Evolutionary conservation across 2,113 vertebrate species (phyloP).

Genomic region (Gadus chalcogrammus): DNA sequence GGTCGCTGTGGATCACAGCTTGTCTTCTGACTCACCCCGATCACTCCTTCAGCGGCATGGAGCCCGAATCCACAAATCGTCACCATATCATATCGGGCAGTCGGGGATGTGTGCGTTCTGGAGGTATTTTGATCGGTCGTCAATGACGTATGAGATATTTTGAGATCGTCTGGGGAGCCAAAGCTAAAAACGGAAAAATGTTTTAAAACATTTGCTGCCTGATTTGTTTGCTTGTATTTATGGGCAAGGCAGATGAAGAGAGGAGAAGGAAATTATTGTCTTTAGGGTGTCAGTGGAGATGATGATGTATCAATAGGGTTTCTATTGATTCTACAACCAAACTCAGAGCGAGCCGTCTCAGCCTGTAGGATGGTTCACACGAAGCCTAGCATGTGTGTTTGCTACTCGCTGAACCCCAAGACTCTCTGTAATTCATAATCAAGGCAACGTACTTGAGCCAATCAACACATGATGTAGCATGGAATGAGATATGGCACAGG

Average conservation of each 20-base stretch:
- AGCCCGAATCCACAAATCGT: slow-evolving; percentile 12
- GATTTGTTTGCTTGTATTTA: neutral
- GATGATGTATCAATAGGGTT: too few relatives aligned
- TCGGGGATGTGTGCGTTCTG: slow-evolving; percentile 12
- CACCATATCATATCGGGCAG: neutral
- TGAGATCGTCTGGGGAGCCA: neutral
- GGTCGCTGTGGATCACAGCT: slow-evolving; percentile 51
- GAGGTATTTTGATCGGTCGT: neutral
- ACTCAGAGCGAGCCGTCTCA: slow-evolving; percentile 17
- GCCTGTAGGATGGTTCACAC: neutral
- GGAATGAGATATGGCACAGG: neutral
- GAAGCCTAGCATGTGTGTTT: neutral
- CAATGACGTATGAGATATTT: neutral
- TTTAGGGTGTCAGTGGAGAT: neutral
- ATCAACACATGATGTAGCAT: neutral
- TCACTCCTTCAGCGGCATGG: slow-evolving; percentile 47
- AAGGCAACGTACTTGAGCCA: slow-evolving; percentile 13
- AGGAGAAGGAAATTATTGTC: neutral
- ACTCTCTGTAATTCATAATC: slow-evolving; percentile 21
- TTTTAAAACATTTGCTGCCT: neutral
- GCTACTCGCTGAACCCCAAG: slow-evolving; percentile 1
- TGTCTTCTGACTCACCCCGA: slow-evolving; percentile 54
- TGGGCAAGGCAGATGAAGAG: neutral
- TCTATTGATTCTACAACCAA: neutral
- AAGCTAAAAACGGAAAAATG: neutral